phyloP scores from a whole-genome alignment of 2,113 vertebrate genomes.

The Isichthys henryi region DNA sequence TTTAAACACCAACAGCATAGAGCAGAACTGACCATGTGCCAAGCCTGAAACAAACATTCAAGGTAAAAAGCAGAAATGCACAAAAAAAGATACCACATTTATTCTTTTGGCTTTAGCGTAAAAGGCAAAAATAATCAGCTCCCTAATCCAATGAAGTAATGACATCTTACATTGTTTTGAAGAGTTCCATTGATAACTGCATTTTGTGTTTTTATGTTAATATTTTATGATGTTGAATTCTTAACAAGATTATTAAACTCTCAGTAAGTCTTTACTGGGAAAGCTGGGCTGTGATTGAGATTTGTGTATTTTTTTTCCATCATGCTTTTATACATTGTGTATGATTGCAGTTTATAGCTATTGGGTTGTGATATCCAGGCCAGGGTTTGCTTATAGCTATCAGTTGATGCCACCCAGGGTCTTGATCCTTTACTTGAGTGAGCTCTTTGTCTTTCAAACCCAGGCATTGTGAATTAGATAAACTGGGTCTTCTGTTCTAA shows the following conservation, averaged over 20 bases:
- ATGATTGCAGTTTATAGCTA: neutral
- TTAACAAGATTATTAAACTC: neutral
- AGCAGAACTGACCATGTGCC: neutral
- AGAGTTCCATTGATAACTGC: neutral
- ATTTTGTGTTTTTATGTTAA: neutral
- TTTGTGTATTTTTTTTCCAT: neutral
- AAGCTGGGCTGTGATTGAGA: neutral
- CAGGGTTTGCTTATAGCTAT: neutral
- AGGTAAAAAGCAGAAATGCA: neutral
- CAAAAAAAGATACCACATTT: neutral
- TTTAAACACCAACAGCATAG: neutral
- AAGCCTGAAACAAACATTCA: neutral
- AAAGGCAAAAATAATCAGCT: neutral
- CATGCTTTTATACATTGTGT: neutral
- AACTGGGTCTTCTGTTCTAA: neutral
- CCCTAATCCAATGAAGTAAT: neutral
- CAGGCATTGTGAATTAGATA: neutral
- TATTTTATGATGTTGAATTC: neutral
- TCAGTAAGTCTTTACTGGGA: neutral
- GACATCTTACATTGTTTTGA: neutral
- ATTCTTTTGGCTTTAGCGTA: neutral
- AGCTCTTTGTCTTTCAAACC: neutral
- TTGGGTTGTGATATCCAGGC: neutral
- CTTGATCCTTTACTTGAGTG: neutral
- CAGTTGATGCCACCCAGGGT: neutral